Percentiles rank a stretch among this genome's conserved stretches.
Conservation (phyloP, 2,797 vertebrate genomes). For the Enteromius argenteus region DNA sequence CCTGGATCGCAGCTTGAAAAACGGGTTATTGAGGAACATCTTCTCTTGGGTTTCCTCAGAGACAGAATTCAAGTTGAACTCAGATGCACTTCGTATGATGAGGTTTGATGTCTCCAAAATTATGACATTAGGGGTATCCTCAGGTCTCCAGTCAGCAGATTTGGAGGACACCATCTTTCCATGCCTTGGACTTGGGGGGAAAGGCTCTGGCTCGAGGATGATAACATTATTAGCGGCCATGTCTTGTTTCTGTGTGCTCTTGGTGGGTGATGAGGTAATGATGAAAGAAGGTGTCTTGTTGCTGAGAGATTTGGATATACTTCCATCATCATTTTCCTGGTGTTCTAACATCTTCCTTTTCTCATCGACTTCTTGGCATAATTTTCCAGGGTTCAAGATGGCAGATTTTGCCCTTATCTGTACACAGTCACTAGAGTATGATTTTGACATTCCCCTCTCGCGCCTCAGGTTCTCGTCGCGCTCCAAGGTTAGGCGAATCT, state of each 20-base stretch:
- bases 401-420: constrained; percentile 64
- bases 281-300: constrained; percentile 80
- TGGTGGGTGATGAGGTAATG: constrained; percentile 79
- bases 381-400: constrained; percentile 58
- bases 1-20: constrained; percentile 83
- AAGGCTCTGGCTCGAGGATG: constrained; percentile 75
- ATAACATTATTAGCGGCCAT: constrained; percentile 75
- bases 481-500: constrained; percentile 78
- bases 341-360: constrained; percentile 65
- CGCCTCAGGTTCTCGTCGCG: constrained; percentile 76
- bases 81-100: constrained; percentile 82
- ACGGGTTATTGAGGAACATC: constrained; percentile 82
- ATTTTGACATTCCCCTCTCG: constrained; percentile 75
- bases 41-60: constrained; percentile 77
- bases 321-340: constrained; percentile 56
- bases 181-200: constrained; percentile 62
- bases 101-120: constrained; percentile 81
- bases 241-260: constrained; percentile 72
- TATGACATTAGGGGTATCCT: constrained; percentile 76
- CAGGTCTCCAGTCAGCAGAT: constrained; percentile 71
- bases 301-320: constrained; percentile 72
- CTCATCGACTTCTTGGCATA: constrained; percentile 65
- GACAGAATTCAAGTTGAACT: constrained; percentile 78
- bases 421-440: constrained; percentile 74
- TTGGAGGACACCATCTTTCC: constrained; percentile 56